Evolutionary conservation across 2,797 vertebrate genomes (phyloP).

Genomic region (Rhinatrema bivittatum): DNA sequence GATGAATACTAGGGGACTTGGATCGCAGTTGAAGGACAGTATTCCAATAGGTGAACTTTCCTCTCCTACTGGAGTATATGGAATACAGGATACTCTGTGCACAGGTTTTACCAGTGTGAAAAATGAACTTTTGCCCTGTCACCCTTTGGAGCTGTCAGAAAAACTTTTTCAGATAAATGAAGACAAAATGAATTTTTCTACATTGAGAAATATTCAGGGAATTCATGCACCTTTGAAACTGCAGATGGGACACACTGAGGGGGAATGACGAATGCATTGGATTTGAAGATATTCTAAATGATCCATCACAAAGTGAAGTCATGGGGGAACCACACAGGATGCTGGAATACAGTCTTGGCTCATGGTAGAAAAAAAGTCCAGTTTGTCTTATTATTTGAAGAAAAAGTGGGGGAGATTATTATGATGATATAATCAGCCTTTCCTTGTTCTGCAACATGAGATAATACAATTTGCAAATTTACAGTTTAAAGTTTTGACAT

Average conservation of each 20-base stretch:
- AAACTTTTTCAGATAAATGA: constrained; percentile 87
- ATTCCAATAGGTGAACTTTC: constrained; percentile 75
- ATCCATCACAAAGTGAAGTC: constrained; percentile 80
- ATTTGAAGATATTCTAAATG: constrained; percentile 91
- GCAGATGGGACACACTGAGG: constrained; percentile 91
- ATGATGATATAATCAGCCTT: too few species aligned
- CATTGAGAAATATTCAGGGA: constrained; percentile 89
- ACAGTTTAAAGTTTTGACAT: too few species aligned
- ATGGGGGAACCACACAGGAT: constrained; percentile 92
- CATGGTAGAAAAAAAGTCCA: too few species aligned
- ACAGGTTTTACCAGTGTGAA: constrained; percentile 84
- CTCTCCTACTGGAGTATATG: constrained; percentile 67
- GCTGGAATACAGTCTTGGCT: constrained; percentile 83
- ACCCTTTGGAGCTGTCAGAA: constrained; percentile 84
- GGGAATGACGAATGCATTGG: constrained; percentile 78
- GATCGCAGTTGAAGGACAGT: constrained; percentile 80
- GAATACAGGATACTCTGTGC: constrained; percentile 75
- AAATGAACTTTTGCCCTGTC: constrained; percentile 83
- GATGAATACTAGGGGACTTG: constrained; percentile 77
- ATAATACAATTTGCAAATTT: too few species aligned
- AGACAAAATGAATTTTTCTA: constrained; percentile 87
- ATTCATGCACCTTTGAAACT: constrained; percentile 88
- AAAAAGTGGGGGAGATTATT: too few species aligned
- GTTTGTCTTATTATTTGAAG: too few species aligned
- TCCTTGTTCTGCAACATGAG: too few species aligned